phyloP scores from a whole-genome alignment of 2,888 invertebrate genomes.

The Tuberolachnus salignus region DNA sequence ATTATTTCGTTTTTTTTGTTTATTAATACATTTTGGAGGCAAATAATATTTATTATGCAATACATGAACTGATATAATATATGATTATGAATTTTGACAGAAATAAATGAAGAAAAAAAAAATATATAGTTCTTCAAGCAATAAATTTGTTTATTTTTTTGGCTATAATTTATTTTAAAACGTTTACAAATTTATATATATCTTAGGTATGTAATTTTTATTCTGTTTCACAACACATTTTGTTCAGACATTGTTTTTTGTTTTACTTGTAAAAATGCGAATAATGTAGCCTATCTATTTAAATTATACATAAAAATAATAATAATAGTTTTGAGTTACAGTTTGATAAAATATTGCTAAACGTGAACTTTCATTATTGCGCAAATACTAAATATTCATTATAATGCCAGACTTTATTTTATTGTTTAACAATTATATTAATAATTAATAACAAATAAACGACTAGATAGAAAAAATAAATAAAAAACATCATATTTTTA shows the following conservation, averaged over 20 bases:
- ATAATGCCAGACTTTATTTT: slow-evolving; percentile 46
- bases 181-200: slow-evolving; percentile 54
- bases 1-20: too few relatives aligned
- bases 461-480: slow-evolving; percentile 48
- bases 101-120: too few relatives aligned
- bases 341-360: slow-evolving; percentile 43
- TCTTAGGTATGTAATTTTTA: slow-evolving; percentile 44
- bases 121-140: slow-evolving; percentile 22
- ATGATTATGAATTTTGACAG: too few relatives aligned
- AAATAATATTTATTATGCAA: too few relatives aligned
- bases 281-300: slow-evolving; percentile 44
- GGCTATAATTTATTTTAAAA: slow-evolving; percentile 56
- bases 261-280: slow-evolving; percentile 45
- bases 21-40: too few relatives aligned
- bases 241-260: slow-evolving; percentile 47
- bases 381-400: slow-evolving; percentile 36
- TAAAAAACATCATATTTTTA: slow-evolving; percentile 33
- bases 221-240: slow-evolving; percentile 55
- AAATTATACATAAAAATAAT: slow-evolving; percentile 38
- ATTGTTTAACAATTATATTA: slow-evolving; percentile 51
- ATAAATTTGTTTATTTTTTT: slow-evolving; percentile 56
- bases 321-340: slow-evolving; percentile 36
- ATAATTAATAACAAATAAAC: slow-evolving; percentile 52
- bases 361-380: slow-evolving; percentile 49
- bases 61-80: too few relatives aligned